Base-by-base conservation (phyloP, 2,113 vertebrate species). In the Hippocampus zosterae region DNA sequence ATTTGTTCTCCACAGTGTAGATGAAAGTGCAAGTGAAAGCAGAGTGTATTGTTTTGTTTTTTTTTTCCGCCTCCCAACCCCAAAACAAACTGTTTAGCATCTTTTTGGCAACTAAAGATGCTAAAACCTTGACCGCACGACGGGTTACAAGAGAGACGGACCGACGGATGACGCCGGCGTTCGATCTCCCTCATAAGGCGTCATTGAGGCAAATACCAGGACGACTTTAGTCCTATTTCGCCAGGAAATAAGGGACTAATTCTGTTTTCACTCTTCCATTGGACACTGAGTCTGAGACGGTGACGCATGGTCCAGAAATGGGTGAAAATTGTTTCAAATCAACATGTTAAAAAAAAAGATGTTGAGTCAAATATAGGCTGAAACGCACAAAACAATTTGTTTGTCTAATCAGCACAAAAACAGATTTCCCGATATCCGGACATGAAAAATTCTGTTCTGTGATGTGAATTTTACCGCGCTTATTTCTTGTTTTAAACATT, bases 241-340 rank as follows among this genome's bases (percentile, higher is more conserved):
- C 77, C 25, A 77, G 81, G 89, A 92, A 92, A 92, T 88, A 84
- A 16, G 65, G 71, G 84, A 89, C 88, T 88, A 90, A 88, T 27
- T 92, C 88, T 91, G 89, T 61, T 89, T 91, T 91, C 91, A 92
- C 88, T 91, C 90, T 90, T 90, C 87, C 86, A 90, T 90, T 88
- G 79, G 83, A 84, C 85, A 89, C 87, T 84, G 78, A 78, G 65
- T 79, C 2, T 27, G 79, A 88, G 78, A 81, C 29, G 57, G 15
- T 25, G 52, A 55, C n/a, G 52, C 52, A 55, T 10, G 52, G 8
- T n/a, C 9, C 19, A 2, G 21, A 23, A 53, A 53, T 53, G 21
- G 52, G 52, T 50, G 46, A 50, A 50, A 50, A 50, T 2, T 1
- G 5, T 50, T 50, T 19, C 16, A 50, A 50, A 6, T 50, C 46